Evolutionary conservation across 2,113 vertebrate species (phyloP), one percentile per base, ranked within the genome.

Genomic region (Cynocephalus volans): DNA sequence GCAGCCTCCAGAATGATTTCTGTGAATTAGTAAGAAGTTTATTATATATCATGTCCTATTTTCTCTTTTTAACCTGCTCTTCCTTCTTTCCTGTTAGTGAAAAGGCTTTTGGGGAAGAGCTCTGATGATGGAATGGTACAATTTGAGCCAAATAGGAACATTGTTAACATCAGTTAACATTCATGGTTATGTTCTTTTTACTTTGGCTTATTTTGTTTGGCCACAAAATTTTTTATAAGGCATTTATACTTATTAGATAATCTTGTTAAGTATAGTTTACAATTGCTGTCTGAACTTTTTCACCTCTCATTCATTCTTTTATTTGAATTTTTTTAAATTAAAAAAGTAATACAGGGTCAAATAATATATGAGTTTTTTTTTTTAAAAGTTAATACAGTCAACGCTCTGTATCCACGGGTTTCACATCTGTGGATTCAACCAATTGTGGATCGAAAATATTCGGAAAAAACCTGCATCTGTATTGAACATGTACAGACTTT

Each of bases 271-370:
- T 50, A 75, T 3, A 85, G 19, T 45, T 88, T 76, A 56, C 62
- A 56, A 56, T 56, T 76, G 14, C 23, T 86, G 1, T 14, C 31
- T 90, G 18, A 23, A 28, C 5, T n/a, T 95, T 83, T 65, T 24
- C 18, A 79, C 19, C 31, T 77, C 4, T 84, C 70, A 73, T 45
- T 93, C 3, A 3, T 70, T 77, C 69, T 76, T 84, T 84, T n/a
- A 82, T 69, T 67, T 92, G 28, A 13, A 62, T 62, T 36, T 83
- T 87, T 88, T 72, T 7, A 72, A 91, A 58, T 77, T 54, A 79
- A 5, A 41, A 69, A 95, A 92, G 31, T 69, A 75, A 76, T 23
- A 82, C 6, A 82, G 45, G 24, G 21, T 87, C 64, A 96, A 90
- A 89, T 76, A 52, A 67, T n/a, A 65, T 8, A 54, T 82, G 26